A percentile compares a stretch with the other conserved stretches of the same genome.
These are phyloP conservation scores for Ophioderma brevispina DNA, from an alignment of 35 echinoderm and acorn worm species.

Conservation along the genomic window DNA sequence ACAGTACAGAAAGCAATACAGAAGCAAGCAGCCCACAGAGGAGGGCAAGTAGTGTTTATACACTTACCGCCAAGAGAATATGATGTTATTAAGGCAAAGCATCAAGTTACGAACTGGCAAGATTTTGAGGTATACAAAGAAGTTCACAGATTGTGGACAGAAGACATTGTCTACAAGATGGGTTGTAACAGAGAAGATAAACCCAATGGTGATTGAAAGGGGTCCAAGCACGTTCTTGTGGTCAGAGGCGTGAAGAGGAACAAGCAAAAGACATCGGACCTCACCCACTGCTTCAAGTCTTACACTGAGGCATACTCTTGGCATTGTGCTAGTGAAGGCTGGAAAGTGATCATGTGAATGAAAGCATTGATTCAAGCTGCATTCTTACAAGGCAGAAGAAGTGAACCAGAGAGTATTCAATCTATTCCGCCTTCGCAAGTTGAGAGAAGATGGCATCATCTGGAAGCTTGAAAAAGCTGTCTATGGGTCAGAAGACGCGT, in stretches of 20 bases:
- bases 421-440: not conserved
- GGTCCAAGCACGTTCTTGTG: not conserved
- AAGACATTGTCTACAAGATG: conserved; percentile 15
- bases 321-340: conserved; percentile 32
- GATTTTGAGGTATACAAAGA: conserved; percentile 43
- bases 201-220: not conserved
- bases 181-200: conserved; percentile 30
- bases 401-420: not conserved
- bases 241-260: conserved; percentile 1
- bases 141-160: conserved; percentile 9
- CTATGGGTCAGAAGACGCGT: conserved; percentile 17
- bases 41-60: conserved; percentile 1
- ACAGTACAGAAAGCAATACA: not conserved
- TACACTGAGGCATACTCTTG: not conserved
- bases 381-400: conserved; percentile 22
- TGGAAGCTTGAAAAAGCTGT: conserved; percentile 11
- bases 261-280: not conserved
- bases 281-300: not conserved
- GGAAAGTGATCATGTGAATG: conserved; percentile 1
- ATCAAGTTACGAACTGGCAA: conserved; percentile 35
- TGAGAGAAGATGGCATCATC: not conserved
- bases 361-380: not conserved
- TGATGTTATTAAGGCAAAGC: not conserved
- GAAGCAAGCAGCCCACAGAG: not conserved
- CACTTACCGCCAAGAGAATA: not conserved